Conservation (phyloP, 2,888 invertebrate genomes). For the Limnephilus auricula region DNA sequence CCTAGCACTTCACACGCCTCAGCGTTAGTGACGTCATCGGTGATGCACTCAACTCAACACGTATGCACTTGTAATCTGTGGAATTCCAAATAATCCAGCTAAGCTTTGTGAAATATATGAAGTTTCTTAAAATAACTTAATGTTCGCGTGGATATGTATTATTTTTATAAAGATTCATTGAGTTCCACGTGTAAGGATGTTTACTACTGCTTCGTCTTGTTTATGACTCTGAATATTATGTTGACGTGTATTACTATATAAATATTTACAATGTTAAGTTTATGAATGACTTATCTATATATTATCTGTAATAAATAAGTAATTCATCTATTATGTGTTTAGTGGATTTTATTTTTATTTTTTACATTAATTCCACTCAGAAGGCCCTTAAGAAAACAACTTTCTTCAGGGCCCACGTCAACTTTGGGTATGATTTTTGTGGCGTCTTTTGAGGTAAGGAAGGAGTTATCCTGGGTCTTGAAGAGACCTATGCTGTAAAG, state of each 20-base stretch:
- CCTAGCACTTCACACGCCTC: background rate
- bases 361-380: too few species aligned
- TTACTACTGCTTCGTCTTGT: background rate
- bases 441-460: too few species aligned
- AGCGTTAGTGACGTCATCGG: background rate
- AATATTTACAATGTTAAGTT: background rate
- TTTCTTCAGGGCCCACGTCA: too few species aligned
- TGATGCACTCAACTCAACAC: background rate
- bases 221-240: background rate
- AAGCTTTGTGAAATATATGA: background rate
- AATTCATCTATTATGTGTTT: background rate
- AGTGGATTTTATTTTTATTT: background rate
- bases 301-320: too few species aligned
- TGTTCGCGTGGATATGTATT: background rate
- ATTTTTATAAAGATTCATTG: background rate
- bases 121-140: background rate
- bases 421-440: too few species aligned
- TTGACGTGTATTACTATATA: background rate
- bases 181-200: background rate
- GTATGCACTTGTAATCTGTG: background rate
- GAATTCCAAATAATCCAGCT: background rate
- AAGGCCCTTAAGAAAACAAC: too few species aligned
- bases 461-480: too few species aligned
- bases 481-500: too few species aligned
- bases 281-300: background rate